Conservation (phyloP, 2,113 vertebrate genomes). For the Xenopus tropicalis region DNA sequence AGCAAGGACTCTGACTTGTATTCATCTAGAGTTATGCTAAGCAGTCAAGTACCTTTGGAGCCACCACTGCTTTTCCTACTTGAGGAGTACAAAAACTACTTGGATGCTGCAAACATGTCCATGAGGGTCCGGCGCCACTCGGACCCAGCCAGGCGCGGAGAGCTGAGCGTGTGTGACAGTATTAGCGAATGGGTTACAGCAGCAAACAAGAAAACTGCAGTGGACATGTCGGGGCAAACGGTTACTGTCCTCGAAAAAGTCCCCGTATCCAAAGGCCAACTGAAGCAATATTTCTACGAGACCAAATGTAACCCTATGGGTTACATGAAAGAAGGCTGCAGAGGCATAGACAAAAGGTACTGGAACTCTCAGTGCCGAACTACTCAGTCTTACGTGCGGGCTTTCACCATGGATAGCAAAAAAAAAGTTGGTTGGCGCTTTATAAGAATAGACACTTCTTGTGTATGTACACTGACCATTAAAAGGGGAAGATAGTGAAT, state of each 20-base stretch:
- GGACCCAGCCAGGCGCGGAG: conserved; percentile 89
- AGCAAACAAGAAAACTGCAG: conserved; percentile 97
- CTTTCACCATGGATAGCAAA: conserved; percentile 99
- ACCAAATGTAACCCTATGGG: conserved; percentile 99
- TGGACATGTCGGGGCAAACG: conserved; percentile 98
- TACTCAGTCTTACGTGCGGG: conserved; percentile 98
- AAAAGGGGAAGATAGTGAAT: conserved; percentile 99
- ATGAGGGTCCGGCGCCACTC: conserved; percentile 98
- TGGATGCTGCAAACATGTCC: conserved; percentile 98
- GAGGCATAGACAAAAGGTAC: conserved; percentile 99
- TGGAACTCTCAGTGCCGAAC: conserved; percentile 99
- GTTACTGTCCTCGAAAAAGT: conserved; percentile 98
- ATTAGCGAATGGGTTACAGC: conserved; percentile 98
- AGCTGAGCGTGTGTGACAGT: conserved; percentile 98
- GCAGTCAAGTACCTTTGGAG: conserved; percentile 99
- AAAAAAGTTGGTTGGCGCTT: conserved; percentile 98
- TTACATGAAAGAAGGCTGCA: conserved; percentile 97
- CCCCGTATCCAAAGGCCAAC: conserved; percentile 94
- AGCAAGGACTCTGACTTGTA: conserved; percentile 94
- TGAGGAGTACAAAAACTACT: conserved; percentile 99
- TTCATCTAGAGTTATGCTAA: conserved; percentile 94
- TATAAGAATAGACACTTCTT: conserved; percentile 99
- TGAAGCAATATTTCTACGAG: conserved; percentile 99
- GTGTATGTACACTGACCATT: conserved; percentile 99
- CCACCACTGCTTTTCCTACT: conserved; percentile 96